phyloP scores from a whole-genome alignment of 1,140 invertebrate species.

The Telenomus remus region DNA sequence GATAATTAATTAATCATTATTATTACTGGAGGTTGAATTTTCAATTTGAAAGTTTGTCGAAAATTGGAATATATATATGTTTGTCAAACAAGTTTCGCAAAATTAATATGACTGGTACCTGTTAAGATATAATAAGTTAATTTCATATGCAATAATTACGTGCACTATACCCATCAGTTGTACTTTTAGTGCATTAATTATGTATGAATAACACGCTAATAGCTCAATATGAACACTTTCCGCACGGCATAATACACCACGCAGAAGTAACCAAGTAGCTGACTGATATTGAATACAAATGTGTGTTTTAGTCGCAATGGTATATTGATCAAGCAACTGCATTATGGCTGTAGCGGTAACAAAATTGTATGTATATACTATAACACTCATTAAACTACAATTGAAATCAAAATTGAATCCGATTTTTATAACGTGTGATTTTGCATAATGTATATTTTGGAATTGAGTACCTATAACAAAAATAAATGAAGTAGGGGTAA shows the following conservation, averaged over 20 bases:
- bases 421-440: too few relatives aligned
- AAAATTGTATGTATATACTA: background rate
- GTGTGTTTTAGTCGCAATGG: constrained; percentile 21
- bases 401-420: background rate
- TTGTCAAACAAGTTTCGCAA: constrained; percentile 7
- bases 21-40: too few relatives aligned
- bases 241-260: constrained; percentile 20
- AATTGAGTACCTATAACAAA: too few relatives aligned
- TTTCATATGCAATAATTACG: constrained; percentile 42
- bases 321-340: constrained; percentile 36
- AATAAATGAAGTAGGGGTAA: too few relatives aligned
- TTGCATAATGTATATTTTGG: too few relatives aligned
- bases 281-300: constrained; percentile 36
- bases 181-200: constrained; percentile 40
- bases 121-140: constrained; percentile 19
- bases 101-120: constrained; percentile 13
- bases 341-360: background rate
- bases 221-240: constrained; percentile 41
- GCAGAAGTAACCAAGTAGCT: constrained; percentile 5
- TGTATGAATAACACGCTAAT: constrained; percentile 46
- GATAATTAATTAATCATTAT: too few relatives aligned
- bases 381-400: background rate
- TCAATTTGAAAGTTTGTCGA: background rate
- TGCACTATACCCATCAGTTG: constrained; percentile 32
- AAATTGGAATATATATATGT: background rate